Evolutionary conservation across 2,113 vertebrate species (phyloP), one percentile per base, ranked within the genome.

Genomic region (Rhinogobius similis): DNA sequence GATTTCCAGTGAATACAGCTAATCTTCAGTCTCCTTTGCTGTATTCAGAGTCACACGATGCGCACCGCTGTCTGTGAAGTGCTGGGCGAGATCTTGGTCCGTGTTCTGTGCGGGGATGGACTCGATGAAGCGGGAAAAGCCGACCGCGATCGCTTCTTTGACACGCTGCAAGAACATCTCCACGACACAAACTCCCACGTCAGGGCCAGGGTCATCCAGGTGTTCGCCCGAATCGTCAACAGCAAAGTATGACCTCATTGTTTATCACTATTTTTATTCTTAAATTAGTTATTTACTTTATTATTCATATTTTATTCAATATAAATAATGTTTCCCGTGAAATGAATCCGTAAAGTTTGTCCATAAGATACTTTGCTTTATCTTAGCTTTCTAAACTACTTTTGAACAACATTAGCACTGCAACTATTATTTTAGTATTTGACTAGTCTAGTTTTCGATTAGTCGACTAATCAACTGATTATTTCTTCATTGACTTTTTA

Each of bases 91-190:
- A 91, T 93, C 69, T 82, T 99, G 13, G 76, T 96, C 1, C 93
- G 93, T 21, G 94, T 98, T 56, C 89, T 99, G 59, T 95, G 89
- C 1, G 96, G 97, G 0, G 95, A 98, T 29, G 83, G 94, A 1
- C 87, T 98, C 10, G 95, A 96, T 1, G 95, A 94, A 14, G 76
- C 91, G 0, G 93, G 93, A 6, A 94, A 93, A 76, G 90, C 89
- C 0, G 95, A 95, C 64, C 90, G 98, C 18, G 95, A 98, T 83
- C 91, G 95, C 62, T 98, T 97, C 86, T 88, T 99, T 67, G 93
- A 92, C 14, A 94, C 90, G 0, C 84, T 99, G 70, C 96, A 98
- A 75, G 95, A 94, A 41, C 98, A 98, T 1, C 27, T 94, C 41
- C 95, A 96, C 0, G 98, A 99, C 27, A 56, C 94, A 1, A 88